These are phyloP conservation scores for Trinectes maculatus DNA, from an alignment of 2,113 vertebrate species.

Conservation along the genomic window DNA sequence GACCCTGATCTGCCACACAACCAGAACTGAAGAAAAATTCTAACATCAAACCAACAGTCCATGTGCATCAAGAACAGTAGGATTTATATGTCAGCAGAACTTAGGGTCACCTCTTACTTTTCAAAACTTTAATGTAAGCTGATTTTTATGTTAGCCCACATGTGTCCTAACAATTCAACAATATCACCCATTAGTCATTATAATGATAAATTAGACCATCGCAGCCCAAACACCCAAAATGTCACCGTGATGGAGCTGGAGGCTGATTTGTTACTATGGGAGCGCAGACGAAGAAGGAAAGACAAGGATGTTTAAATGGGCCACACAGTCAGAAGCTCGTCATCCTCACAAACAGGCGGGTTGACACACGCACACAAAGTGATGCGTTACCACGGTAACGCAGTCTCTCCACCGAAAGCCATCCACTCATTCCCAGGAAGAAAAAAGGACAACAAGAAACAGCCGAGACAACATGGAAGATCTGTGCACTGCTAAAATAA, in stretches of 20 bases:
- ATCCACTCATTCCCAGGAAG: slow-evolving; percentile 24
- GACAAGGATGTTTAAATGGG: slow-evolving; percentile 23
- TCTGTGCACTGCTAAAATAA: slow-evolving; percentile 42
- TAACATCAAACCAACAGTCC: too few species aligned
- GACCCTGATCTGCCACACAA: neutral
- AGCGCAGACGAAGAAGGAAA: slow-evolving; percentile 1
- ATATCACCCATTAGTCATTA: too few species aligned
- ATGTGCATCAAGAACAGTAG: too few species aligned
- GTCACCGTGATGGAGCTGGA: neutral
- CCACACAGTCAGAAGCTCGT: slow-evolving; percentile 37
- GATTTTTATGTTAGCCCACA: too few species aligned
- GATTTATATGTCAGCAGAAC: too few species aligned
- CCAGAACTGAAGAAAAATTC: neutral
- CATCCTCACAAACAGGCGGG: slow-evolving; percentile 23
- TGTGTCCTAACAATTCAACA: too few species aligned
- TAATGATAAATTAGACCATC: neutral
- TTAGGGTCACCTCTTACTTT: too few species aligned
- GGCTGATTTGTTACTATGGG: too few species aligned
- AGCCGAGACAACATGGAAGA: slow-evolving; percentile 31
- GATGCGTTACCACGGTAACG: slow-evolving; percentile 29
- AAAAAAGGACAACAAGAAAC: slow-evolving; percentile 8
- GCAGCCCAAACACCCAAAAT: slow-evolving; percentile 3
- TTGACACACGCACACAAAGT: neutral
- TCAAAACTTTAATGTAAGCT: too few species aligned
- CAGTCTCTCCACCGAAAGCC: slow-evolving; percentile 22